Evolutionary conservation across 2,113 vertebrate genomes (phyloP), one percentile per base, ranked within the genome.

Genomic region (Nothobranchius kuhntae): DNA sequence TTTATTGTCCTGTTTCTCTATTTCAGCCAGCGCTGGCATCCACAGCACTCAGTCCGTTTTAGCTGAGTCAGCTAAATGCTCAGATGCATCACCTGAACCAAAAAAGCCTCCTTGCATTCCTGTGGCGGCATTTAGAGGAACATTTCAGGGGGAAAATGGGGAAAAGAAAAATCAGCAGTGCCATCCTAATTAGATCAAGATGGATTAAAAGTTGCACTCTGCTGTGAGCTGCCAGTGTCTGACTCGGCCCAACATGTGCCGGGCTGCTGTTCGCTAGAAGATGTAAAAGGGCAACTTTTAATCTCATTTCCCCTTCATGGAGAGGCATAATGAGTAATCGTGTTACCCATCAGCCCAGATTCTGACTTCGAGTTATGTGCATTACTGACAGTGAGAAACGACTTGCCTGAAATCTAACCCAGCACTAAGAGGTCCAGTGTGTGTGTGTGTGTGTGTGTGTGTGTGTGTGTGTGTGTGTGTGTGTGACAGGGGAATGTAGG

Each of bases 331-430:
- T 78, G 62, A 89, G 82, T 87, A 86, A 90, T 88, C 77, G 42
- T 65, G 86, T 89, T 88, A 87, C 75, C 82, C 74, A 86, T 86
- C 81, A 87, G 68, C 53, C 10, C 75, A 35, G 70, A 75, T 61
- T 80, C 77, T 60, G 69, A 53, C 72, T 71, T 68, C 47, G 44
- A 63, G 74, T 81, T 76, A 77, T 78, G 80, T 83, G 80, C 88
- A 84, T 90, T 86, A 90, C 80, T 86, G 83, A 88, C 84, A 83
- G 78, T 84, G 86, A 89, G 83, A 84, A 89, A 91, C 86, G 82
- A 73, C 71, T 71, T 17, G 70, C 15, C 61, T 87, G 88, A 89
- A 91, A 91, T 79, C 55, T 66, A 84, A 91, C 70, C 87, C 80
- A 47, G 68, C 80, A 83, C 82, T 89, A 78, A 86, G 55, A 57